phyloP scores from a whole-genome alignment of 2,797 vertebrate species.

The Novumbra hubbsi region DNA sequence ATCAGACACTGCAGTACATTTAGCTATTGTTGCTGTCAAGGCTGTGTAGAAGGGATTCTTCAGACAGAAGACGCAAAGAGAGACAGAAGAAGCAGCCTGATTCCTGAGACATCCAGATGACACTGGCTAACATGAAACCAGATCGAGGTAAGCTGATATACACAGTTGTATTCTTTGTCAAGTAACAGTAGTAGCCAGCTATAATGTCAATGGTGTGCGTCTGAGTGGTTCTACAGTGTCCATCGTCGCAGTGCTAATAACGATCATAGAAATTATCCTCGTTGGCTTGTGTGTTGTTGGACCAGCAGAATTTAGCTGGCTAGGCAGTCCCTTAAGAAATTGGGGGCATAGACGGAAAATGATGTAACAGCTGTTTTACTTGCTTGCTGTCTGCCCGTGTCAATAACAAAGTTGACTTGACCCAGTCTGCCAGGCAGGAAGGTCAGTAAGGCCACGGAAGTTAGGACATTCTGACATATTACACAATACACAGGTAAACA shows the following conservation, averaged over 20 bases:
- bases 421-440: background rate
- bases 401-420: conserved; percentile 58
- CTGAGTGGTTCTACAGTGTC: background rate
- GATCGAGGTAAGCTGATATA: conserved; percentile 85
- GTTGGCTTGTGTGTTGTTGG: background rate
- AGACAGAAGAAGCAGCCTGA: conserved; percentile 37
- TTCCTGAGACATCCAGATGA: conserved; percentile 66
- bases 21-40: conserved; percentile 43
- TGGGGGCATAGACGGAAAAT: conserved; percentile 47
- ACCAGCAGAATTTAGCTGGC: conserved; percentile 38
- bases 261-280: conserved; percentile 9
- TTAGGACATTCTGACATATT: conserved; percentile 25
- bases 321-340: conserved; percentile 36
- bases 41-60: conserved; percentile 28
- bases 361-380: conserved; percentile 71
- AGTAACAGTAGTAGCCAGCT: background rate
- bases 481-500: background rate
- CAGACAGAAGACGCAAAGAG: conserved; percentile 38
- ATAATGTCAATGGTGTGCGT: background rate
- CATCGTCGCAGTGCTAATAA: background rate
- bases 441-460: conserved; percentile 21
- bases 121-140: conserved; percentile 88
- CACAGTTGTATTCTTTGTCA: background rate
- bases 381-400: conserved; percentile 53
- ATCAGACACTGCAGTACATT: conserved; percentile 10